Conservation (phyloP, 2,113 vertebrate genomes). For the Lophotis ruficrista region DNA sequence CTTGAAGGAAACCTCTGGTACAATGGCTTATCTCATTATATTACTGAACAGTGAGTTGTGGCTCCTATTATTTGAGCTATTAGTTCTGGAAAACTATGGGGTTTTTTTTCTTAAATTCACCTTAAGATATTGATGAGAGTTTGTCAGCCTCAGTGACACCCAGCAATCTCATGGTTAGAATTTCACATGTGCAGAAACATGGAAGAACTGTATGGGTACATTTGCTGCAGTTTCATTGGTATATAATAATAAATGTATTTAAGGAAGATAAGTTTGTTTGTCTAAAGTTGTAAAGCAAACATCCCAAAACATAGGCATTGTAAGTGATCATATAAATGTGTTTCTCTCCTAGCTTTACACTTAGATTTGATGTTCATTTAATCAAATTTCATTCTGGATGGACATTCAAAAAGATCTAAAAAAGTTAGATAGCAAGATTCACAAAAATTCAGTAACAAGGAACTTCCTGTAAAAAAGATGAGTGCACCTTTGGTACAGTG, state of each 20-base stretch:
- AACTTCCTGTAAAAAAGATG: background rate
- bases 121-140: background rate
- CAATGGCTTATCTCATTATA: background rate
- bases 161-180: background rate
- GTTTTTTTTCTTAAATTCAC: background rate
- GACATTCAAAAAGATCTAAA: background rate
- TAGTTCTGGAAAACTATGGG: background rate
- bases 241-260: background rate
- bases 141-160: background rate
- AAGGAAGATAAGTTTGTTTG: background rate
- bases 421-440: background rate
- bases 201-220: fast-evolving
- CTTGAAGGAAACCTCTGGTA: background rate
- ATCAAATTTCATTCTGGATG: background rate
- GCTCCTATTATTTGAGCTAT: background rate
- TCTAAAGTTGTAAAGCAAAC: background rate
- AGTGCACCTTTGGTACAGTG: background rate
- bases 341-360: background rate
- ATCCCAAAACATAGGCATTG: background rate
- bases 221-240: background rate
- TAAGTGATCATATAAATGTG: background rate
- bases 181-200: background rate
- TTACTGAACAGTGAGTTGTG: background rate
- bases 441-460: background rate
- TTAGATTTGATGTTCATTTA: background rate